Conservation (phyloP, 2,113 vertebrate genomes). For the Cavia porcellus region DNA sequence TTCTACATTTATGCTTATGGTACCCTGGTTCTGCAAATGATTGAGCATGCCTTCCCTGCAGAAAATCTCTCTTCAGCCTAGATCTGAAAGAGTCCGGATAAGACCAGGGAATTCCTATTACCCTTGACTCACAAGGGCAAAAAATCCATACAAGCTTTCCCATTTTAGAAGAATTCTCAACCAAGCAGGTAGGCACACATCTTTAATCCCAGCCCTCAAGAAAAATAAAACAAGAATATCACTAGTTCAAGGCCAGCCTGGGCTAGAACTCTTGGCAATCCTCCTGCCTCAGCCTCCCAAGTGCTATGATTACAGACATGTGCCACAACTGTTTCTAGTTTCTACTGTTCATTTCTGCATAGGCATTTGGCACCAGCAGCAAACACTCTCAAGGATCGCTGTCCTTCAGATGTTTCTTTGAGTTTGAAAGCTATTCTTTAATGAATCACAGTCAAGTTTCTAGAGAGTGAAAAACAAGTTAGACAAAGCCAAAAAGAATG, state of each 20-base stretch:
- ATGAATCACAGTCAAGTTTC: slow-evolving; percentile 75
- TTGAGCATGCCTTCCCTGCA: neutral
- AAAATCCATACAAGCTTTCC: slow-evolving; percentile 51
- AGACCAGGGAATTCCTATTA: slow-evolving; percentile 51
- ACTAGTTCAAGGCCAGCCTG: neutral
- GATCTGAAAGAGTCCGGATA: slow-evolving; percentile 31
- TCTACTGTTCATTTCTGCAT: slow-evolving; percentile 34
- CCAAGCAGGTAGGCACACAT: neutral
- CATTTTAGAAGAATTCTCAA: slow-evolving; percentile 59
- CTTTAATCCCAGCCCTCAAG: neutral
- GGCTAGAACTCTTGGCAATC: neutral
- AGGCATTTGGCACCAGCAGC: slow-evolving; percentile 48
- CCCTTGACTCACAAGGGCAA: neutral
- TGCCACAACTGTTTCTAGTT: neutral
- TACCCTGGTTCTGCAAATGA: slow-evolving; percentile 32
- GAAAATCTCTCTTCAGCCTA: slow-evolving; percentile 33
- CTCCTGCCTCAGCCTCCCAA: neutral
- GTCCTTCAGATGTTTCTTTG: slow-evolving; percentile 60
- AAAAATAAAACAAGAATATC: neutral
- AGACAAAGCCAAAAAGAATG: slow-evolving; percentile 80
- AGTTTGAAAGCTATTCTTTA: slow-evolving; percentile 67
- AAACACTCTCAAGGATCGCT: slow-evolving; percentile 63
- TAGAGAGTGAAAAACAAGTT: slow-evolving; percentile 59
- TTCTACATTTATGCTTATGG: neutral
- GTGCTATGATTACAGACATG: neutral